These are phyloP conservation scores for Myotis myotis DNA, from an alignment of 2,797 vertebrate species.

Conservation along the genomic window DNA sequence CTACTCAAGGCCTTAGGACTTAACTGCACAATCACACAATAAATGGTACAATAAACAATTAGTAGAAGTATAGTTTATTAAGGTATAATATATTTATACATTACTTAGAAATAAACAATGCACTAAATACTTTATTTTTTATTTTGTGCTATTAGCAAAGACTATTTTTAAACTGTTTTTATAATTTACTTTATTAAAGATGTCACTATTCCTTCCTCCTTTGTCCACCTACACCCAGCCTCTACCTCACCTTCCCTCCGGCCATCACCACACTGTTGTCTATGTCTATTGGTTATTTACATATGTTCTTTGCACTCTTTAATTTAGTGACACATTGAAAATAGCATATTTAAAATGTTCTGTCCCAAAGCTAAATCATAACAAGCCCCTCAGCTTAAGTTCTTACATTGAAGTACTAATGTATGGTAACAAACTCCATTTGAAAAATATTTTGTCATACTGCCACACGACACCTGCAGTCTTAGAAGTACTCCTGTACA, in stretches of 20 bases:
- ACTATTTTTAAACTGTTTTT: background rate
- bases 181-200: background rate
- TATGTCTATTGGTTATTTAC: background rate
- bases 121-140: background rate
- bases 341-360: constrained; percentile 27
- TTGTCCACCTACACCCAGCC: background rate
- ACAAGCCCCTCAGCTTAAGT: constrained; percentile 72
- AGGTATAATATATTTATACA: background rate
- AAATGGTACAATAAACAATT: constrained; percentile 47
- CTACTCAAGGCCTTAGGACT: constrained; percentile 27
- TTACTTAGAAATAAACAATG: constrained; percentile 43
- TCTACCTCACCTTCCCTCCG: background rate
- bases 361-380: constrained; percentile 47
- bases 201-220: background rate
- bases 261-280: background rate
- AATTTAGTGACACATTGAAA: background rate
- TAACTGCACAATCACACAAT: constrained; percentile 12
- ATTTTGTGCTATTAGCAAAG: background rate
- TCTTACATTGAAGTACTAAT: constrained; percentile 47
- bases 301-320: background rate
- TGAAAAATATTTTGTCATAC: constrained; percentile 43
- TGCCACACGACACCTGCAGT: constrained; percentile 22
- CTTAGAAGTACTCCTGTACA: constrained; percentile 2
- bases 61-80: background rate
- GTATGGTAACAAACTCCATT: constrained; percentile 28